These are phyloP conservation scores for Argynnis bischoffii DNA, from an alignment of 2,888 invertebrate genomes.

Conservation along the genomic window DNA sequence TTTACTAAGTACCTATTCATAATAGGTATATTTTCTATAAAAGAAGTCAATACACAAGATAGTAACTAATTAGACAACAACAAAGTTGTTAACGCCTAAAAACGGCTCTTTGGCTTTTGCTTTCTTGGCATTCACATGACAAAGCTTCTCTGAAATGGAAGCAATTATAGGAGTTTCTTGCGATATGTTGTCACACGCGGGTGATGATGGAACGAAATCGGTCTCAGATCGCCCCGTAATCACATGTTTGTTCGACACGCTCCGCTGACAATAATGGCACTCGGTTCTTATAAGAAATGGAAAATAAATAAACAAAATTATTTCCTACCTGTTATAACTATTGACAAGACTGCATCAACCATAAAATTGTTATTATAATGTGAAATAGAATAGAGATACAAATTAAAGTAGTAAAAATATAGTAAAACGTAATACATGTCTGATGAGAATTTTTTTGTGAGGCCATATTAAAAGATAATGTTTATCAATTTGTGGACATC, in stretches of 20 bases:
- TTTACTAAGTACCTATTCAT: no score
- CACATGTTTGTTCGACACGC: slow-evolving; percentile 67
- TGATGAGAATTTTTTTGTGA: no score
- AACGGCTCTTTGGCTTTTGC: neutral
- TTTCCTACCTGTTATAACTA: no score
- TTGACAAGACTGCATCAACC: no score
- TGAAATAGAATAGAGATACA: no score
- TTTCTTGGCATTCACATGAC: slow-evolving; percentile 30
- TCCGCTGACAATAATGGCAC: slow-evolving; percentile 44
- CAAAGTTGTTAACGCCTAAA: neutral
- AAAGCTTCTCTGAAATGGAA: slow-evolving; percentile 50
- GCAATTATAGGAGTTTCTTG: slow-evolving; percentile 60
- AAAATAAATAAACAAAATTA: slow-evolving; percentile 24
- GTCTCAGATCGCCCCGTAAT: slow-evolving; percentile 56
- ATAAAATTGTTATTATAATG: no score
- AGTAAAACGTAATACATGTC: no score
- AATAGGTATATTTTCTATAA: no score
- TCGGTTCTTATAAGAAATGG: slow-evolving; percentile 58
- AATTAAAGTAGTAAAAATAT: no score
- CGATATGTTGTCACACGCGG: slow-evolving; percentile 61
- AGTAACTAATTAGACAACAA: neutral
- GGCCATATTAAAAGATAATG: no score
- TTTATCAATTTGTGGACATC: no score
- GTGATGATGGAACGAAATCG: slow-evolving; percentile 34
- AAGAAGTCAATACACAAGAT: neutral